These are phyloP conservation scores for Brachionus manjavacas DNA, from an alignment of 1,140 invertebrate genomes.

Conservation along the genomic window DNA sequence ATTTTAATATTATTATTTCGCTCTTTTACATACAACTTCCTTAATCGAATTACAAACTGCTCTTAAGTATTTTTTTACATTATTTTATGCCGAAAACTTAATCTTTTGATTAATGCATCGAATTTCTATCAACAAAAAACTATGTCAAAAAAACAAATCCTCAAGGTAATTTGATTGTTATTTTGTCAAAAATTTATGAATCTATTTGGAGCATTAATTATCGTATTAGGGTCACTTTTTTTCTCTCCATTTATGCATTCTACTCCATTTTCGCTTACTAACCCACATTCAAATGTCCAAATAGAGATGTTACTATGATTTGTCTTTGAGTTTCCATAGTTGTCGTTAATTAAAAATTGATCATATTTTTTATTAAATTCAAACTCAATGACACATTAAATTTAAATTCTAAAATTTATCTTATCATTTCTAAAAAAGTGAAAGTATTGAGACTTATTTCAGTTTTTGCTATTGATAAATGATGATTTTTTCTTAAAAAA, in stretches of 20 bases:
- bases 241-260: neutral
- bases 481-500: too few species aligned
- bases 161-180: neutral
- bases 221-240: neutral
- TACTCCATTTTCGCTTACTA: neutral
- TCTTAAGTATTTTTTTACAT: neutral
- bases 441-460: neutral
- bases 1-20: neutral
- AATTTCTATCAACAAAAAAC: neutral
- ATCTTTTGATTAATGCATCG: neutral
- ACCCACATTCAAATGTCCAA: neutral
- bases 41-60: neutral
- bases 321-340: neutral
- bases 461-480: too few species aligned
- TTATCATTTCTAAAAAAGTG: neutral
- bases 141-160: neutral
- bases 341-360: neutral
- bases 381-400: neutral
- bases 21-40: neutral
- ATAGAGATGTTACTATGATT: neutral
- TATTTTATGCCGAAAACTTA: neutral
- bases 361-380: neutral
- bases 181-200: neutral
- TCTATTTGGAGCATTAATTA: neutral
- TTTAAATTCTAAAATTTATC: neutral